Conservation (phyloP, 2,797 vertebrate species). For the Novumbra hubbsi region DNA sequence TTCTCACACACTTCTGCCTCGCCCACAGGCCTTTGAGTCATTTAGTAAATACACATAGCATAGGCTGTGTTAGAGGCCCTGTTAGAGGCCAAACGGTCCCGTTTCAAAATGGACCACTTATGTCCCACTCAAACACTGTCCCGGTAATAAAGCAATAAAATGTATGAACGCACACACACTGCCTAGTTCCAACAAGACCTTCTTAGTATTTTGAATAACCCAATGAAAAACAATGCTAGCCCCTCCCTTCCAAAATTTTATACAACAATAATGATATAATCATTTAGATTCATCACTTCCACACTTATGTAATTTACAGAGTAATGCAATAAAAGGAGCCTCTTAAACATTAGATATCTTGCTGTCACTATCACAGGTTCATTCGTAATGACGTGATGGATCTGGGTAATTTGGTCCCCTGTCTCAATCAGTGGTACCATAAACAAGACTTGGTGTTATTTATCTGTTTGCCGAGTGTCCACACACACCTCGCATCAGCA, state of each 20-base stretch:
- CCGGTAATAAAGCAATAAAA: not conserved
- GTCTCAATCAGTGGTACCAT: not conserved
- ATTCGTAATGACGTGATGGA: not conserved
- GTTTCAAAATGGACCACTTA: not conserved
- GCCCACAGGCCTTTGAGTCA: not conserved
- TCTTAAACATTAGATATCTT: not conserved
- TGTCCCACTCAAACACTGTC: not conserved
- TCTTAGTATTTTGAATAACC: not conserved
- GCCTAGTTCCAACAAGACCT: not conserved
- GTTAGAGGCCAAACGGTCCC: not conserved
- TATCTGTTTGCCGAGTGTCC: not conserved
- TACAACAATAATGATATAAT: not conserved
- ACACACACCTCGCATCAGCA: not conserved
- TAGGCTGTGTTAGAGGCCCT: not conserved
- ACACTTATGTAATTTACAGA: not conserved
- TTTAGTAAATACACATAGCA: conserved; percentile 6
- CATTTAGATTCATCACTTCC: not conserved
- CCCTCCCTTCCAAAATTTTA: not conserved
- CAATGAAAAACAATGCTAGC: not conserved
- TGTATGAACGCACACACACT: not conserved
- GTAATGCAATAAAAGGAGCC: not conserved
- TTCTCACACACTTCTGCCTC: not conserved
- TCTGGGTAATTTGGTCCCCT: not conserved
- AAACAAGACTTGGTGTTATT: not conserved
- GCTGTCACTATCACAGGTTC: too few species aligned